Evolutionary conservation across 2,113 vertebrate genomes (phyloP).

Genomic region (Zosterops japonicus): DNA sequence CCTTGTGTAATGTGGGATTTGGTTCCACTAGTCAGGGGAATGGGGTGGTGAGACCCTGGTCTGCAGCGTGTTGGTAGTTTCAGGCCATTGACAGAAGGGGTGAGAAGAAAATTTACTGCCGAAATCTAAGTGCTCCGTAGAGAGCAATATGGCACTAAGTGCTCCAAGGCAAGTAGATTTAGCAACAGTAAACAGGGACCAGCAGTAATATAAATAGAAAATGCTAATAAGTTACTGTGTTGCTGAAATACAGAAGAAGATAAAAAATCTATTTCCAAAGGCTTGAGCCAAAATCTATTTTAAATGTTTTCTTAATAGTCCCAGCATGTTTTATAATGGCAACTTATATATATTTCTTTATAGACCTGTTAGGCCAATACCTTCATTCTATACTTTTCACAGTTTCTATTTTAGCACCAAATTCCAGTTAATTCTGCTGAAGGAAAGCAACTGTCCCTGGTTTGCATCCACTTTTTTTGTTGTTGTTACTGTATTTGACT

Average conservation of each 20-base stretch:
- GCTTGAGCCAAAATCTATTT: background rate
- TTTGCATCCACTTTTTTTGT: background rate
- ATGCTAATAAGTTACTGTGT: background rate
- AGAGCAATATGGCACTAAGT: background rate
- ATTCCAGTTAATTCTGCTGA: background rate
- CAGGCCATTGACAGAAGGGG: background rate
- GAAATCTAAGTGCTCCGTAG: slow-evolving; percentile 1
- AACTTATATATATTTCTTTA: background rate
- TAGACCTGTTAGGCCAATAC: background rate
- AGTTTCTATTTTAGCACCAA: background rate
- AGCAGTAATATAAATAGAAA: slow-evolving; percentile 22
- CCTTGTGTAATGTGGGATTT: background rate
- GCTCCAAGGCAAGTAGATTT: slow-evolving; percentile 40
- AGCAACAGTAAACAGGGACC: slow-evolving; percentile 18
- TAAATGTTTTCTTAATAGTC: slow-evolving; percentile 1
- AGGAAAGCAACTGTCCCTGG: background rate
- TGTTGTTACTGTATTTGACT: background rate
- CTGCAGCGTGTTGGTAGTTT: background rate
- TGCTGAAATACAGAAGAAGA: background rate
- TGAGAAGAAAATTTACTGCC: slow-evolving; percentile 48
- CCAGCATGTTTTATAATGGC: background rate
- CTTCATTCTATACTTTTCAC: background rate
- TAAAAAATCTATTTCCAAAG: background rate
- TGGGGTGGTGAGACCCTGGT: background rate
- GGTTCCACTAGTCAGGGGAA: background rate